Base-by-base conservation (phyloP, 1,140 invertebrate species). In the Globodera rostochiensis region DNA sequence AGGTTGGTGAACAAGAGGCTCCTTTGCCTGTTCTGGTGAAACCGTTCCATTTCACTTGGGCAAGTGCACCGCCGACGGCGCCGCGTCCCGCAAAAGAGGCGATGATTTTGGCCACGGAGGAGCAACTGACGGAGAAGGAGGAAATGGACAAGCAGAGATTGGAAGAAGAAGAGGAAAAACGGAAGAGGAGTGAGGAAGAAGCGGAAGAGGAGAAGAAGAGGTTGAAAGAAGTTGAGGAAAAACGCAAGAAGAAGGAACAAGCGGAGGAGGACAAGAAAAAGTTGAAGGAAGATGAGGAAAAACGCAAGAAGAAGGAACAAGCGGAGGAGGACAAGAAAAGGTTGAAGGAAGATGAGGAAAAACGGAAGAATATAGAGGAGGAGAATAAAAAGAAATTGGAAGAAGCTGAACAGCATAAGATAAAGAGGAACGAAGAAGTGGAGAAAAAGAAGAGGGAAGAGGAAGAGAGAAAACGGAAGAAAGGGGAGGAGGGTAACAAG, bases 381-480 rank as follows among this genome's bases (percentile, higher is more conserved):
- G 21, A 74, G 73, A 47, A 53, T 21, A 57, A 76, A 57, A 57
- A 21, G n/a, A 50, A 21, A 76, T 45, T 4, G 47, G 36, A 76
- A 15, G n/a, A 50, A 60, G 21, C 53, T 45, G 70, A 66, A n/a
- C 11, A 70, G 50, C 60, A 19, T 45, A 67, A 36, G 11, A 67
- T 9, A 66, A 77, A 11, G 64, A 47, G 13, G 50, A 67, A 46
- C 6, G 13, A 36, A 21, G 49, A 25, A 70, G 36, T 19, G 76
- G 47, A 2, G 64, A 21, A 7, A 64, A 21, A 70, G 3, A 70
- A 78, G 64, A 70, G 11, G 70, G 45, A 64, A n/a, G 45, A 77
- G 25, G 19, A 47, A 21, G 66, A 57, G 45, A 74, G 36, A 74
- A 74, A 74, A 74, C 8, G 73, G 73, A 11, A 74, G 46, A 53